A percentile compares a stretch with the other conserved stretches of the same genome.
Evolutionary conservation across 2,113 vertebrate species (phyloP).

Genomic region (Orientallactaga bullata): DNA sequence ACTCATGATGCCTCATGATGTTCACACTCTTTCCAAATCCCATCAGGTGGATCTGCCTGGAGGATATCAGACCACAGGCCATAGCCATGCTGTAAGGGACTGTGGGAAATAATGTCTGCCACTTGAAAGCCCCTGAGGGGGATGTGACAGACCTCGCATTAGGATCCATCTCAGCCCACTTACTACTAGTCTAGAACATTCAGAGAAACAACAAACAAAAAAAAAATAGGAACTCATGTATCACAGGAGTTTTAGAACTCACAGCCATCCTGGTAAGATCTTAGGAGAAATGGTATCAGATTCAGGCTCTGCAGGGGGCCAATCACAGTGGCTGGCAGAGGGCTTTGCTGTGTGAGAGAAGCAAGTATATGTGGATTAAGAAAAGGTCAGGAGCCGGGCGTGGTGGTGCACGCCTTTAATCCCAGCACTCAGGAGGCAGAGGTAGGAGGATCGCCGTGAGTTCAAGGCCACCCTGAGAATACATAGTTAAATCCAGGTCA

Average conservation of each 20-base stretch:
- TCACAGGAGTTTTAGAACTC: neutral
- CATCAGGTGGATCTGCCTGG: neutral
- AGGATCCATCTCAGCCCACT: neutral
- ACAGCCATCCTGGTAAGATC: neutral
- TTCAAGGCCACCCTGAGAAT: no score
- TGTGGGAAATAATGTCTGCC: no score
- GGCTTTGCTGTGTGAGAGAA: neutral
- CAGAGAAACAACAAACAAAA: neutral
- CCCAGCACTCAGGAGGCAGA: no score
- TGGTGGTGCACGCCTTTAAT: no score
- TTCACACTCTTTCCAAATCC: neutral
- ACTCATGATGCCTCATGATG: accelerated
- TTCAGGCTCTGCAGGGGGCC: neutral
- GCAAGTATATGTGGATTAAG: neutral
- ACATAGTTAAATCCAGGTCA: no score
- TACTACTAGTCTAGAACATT: neutral
- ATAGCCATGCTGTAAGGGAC: neutral
- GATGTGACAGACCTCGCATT: no score
- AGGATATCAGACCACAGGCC: neutral
- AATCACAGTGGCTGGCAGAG: neutral
- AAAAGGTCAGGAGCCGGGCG: neutral
- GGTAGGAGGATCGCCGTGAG: no score
- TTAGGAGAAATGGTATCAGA: neutral
- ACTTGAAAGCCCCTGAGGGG: neutral
- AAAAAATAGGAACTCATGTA: neutral